phyloP scores from a whole-genome alignment of 2,113 vertebrate genomes.

The Enhydra lutris region DNA sequence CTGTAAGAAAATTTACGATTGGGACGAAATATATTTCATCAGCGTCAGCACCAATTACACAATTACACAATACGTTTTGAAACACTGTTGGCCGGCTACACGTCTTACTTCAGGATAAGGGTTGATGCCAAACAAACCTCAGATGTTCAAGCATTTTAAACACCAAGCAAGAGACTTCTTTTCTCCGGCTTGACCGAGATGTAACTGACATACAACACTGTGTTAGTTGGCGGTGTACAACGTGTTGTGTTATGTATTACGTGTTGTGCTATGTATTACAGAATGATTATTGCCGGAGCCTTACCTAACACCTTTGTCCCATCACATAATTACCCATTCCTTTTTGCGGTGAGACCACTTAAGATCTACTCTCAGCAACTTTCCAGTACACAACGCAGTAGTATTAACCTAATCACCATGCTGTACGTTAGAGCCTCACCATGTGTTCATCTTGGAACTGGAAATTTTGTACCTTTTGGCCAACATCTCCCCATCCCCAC shows the following conservation, averaged over 20 bases:
- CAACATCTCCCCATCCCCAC: background rate
- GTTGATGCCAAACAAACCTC: background rate
- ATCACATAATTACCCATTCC: background rate
- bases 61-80: conserved; percentile 16
- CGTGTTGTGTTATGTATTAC: background rate
- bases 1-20: background rate
- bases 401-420: background rate
- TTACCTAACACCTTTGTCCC: background rate
- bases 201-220: background rate
- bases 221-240: background rate
- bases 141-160: background rate
- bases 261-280: background rate
- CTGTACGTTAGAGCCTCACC: background rate
- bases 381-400: background rate
- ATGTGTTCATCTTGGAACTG: background rate
- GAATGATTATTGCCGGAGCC: background rate
- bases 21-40: conserved; percentile 5
- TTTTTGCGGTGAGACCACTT: background rate
- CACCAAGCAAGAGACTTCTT: background rate
- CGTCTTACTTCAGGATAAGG: background rate
- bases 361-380: background rate
- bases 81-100: background rate
- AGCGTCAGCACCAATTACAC: background rate
- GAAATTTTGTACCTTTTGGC: background rate
- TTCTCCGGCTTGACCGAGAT: background rate